Percentiles rank a stretch among this genome's conserved stretches.
These are phyloP conservation scores for Sebastes oblongus DNA, from an alignment of 2,797 vertebrate genomes.

Conservation along the genomic window DNA sequence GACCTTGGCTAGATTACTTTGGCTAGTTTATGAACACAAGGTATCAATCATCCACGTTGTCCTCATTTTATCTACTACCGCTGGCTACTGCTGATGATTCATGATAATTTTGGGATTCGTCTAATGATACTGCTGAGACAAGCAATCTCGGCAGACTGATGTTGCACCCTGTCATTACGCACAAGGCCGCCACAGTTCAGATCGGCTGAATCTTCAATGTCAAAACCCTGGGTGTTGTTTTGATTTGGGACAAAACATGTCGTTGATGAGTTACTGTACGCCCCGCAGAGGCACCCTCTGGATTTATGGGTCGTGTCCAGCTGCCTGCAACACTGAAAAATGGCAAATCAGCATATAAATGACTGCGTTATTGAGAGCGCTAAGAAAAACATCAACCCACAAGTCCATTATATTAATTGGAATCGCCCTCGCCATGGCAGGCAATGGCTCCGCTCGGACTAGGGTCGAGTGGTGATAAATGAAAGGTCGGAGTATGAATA, in stretches of 20 bases:
- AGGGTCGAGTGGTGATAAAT: conserved; percentile 77
- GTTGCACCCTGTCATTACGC: conserved; percentile 57
- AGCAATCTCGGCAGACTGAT: conserved; percentile 54
- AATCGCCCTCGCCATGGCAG: conserved; percentile 60
- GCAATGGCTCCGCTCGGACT: conserved; percentile 45
- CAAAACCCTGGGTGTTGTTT: conserved; percentile 65
- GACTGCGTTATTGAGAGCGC: conserved; percentile 67
- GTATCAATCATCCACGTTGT: conserved; percentile 55
- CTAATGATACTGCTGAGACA: conserved; percentile 71
- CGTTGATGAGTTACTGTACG: conserved; percentile 65
- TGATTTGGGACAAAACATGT: conserved; percentile 71
- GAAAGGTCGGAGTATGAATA: conserved; percentile 71
- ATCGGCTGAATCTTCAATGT: conserved; percentile 68
- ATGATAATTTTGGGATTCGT: conserved; percentile 69
- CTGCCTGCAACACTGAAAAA: conserved; percentile 69
- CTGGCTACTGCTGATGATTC: conserved; percentile 59
- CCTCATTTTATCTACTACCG: conserved; percentile 44
- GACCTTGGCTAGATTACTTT: conserved; percentile 38
- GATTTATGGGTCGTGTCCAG: conserved; percentile 68
- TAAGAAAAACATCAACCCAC: conserved; percentile 73
- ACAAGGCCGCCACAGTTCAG: conserved; percentile 51
- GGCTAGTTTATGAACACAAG: conserved; percentile 43
- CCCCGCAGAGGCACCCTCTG: conserved; percentile 48
- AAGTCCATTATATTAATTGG: conserved; percentile 85
- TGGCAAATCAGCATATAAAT: conserved; percentile 81